Evolutionary conservation across 1,140 invertebrate species (phyloP).

Genomic region (Drosophila gunungcola): DNA sequence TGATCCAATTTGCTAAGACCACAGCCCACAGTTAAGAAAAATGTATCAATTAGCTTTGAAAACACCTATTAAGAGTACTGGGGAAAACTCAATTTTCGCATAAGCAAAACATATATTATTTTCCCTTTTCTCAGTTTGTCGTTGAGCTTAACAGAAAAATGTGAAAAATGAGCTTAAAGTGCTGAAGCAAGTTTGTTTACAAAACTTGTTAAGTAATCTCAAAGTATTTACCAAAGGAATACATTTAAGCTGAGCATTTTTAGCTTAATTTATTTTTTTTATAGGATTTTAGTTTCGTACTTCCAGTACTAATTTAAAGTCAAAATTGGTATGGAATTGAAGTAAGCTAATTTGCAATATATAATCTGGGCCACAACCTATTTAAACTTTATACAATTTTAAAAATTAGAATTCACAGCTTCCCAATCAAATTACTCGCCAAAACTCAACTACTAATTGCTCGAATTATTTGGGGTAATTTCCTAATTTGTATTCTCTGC

Average conservation of each 20-base stretch:
- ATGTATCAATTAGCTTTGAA: background rate
- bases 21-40: background rate
- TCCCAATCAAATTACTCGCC: slow-evolving; percentile 22
- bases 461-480: slow-evolving; percentile 39
- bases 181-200: background rate
- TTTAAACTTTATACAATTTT: background rate
- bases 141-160: background rate
- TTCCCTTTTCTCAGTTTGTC: background rate
- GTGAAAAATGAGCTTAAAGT: background rate
- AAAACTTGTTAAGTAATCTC: background rate
- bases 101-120: background rate
- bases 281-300: too few species aligned
- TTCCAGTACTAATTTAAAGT: too few species aligned
- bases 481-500: slow-evolving; percentile 39
- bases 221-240: background rate
- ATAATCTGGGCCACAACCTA: background rate
- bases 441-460: slow-evolving; percentile 29
- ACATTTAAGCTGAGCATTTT: background rate
- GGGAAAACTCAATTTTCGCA: background rate
- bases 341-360: too few species aligned
- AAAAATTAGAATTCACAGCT: slow-evolving; percentile 7
- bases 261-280: background rate
- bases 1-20: slow-evolving; percentile 36
- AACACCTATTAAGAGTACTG: background rate
- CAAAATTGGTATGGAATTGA: too few species aligned